These are phyloP conservation scores for Auanema sp. DNA, from an alignment of 2,888 invertebrate genomes.

Conservation along the genomic window DNA sequence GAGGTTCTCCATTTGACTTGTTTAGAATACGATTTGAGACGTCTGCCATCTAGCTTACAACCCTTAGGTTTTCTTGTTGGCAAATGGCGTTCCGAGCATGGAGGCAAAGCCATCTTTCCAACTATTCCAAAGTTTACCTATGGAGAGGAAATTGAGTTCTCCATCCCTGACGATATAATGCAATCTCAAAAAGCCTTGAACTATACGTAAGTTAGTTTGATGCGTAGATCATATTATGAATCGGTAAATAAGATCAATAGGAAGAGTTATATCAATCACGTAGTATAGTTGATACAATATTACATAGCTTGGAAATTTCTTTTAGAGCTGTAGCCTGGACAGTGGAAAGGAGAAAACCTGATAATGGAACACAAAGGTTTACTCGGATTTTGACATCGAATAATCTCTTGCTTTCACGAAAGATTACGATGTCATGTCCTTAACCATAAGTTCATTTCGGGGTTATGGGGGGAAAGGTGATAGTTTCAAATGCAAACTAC, in stretches of 20 bases:
- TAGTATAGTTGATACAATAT: too few relatives aligned
- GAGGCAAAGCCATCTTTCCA: slow-evolving; percentile 48
- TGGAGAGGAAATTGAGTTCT: slow-evolving; percentile 63
- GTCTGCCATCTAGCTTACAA: slow-evolving; percentile 50
- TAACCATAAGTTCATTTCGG: too few relatives aligned
- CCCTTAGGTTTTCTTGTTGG: slow-evolving; percentile 61
- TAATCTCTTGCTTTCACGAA: too few relatives aligned
- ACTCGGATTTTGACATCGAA: not conserved
- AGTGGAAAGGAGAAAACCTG: slow-evolving; percentile 25
- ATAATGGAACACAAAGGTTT: slow-evolving; percentile 13
- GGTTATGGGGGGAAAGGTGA: too few relatives aligned
- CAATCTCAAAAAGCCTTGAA: slow-evolving; percentile 56
- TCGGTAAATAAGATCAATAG: too few relatives aligned
- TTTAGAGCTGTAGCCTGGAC: slow-evolving; percentile 47
- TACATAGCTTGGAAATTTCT: slow-evolving; percentile 5
- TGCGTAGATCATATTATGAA: too few relatives aligned
- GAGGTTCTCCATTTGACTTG: not conserved
- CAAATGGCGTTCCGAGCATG: slow-evolving; percentile 64
- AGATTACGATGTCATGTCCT: too few relatives aligned
- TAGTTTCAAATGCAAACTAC: too few relatives aligned
- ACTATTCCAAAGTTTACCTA: slow-evolving; percentile 64
- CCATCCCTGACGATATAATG: slow-evolving; percentile 53
- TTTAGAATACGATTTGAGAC: slow-evolving; percentile 57
- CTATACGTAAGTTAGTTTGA: slow-evolving; percentile 56
- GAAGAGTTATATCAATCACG: too few relatives aligned